Percentiles rank a stretch among this genome's conserved stretches.
Evolutionary conservation across 2,888 invertebrate genomes (phyloP).

Genomic region (Aethes cnicana): DNA sequence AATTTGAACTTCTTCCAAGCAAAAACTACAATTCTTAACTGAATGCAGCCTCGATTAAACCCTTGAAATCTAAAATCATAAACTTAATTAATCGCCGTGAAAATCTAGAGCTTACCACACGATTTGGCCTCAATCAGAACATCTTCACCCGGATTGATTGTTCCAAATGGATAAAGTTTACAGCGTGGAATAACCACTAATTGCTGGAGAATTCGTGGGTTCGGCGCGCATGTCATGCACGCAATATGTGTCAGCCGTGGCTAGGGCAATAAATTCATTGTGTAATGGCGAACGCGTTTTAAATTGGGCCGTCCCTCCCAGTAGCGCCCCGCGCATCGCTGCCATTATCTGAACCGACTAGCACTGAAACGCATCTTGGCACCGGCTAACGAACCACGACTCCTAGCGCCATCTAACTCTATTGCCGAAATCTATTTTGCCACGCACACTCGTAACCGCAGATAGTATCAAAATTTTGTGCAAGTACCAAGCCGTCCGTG

Average conservation of each 20-base stretch:
- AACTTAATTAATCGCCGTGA: slow-evolving; percentile 32
- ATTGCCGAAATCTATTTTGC: slow-evolving; percentile 26
- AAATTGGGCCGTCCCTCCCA: slow-evolving; percentile 78
- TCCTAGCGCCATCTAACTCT: slow-evolving; percentile 45
- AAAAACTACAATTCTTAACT: slow-evolving; percentile 35
- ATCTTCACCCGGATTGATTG: slow-evolving; percentile 24
- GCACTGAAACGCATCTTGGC: slow-evolving; percentile 61
- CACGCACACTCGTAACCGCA: slow-evolving; percentile 21
- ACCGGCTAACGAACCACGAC: slow-evolving; percentile 32
- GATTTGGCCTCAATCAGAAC: slow-evolving; percentile 17
- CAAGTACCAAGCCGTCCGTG: slow-evolving; percentile 50
- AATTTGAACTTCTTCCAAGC: slow-evolving; percentile 64
- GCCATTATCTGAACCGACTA: slow-evolving; percentile 60
- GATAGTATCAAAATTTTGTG: slow-evolving; percentile 33
- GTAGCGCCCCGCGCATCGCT: slow-evolving; percentile 70
- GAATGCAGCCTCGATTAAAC: slow-evolving; percentile 38
- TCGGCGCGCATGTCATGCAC: slow-evolving; percentile 64
- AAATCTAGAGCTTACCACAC: neutral
- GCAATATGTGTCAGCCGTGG: slow-evolving; percentile 67
- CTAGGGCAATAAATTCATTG: slow-evolving; percentile 77
- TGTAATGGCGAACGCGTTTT: slow-evolving; percentile 70
- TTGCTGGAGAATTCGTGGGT: slow-evolving; percentile 48
- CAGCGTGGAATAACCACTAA: slow-evolving; percentile 43
- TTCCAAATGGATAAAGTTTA: slow-evolving; percentile 31
- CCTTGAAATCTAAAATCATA: slow-evolving; percentile 36